Evolutionary conservation across 2,113 vertebrate species (phyloP), one percentile per base, ranked within the genome.

Genomic region (Silurus glanis): DNA sequence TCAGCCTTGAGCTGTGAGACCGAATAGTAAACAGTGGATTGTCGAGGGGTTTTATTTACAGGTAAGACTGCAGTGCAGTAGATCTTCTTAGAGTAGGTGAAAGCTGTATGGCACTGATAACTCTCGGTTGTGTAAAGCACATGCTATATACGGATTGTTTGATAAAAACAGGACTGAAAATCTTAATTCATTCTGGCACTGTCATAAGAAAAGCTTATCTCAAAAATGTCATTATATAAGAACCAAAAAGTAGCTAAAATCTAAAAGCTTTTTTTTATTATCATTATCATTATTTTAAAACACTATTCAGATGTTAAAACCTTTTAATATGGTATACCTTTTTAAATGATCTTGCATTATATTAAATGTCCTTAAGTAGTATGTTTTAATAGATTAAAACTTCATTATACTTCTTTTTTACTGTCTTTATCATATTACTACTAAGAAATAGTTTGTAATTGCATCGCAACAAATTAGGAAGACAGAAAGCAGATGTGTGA

Each of bases 21-120:
- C 64, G 71, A 78, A 85, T 53, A 79, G 83, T 55, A 79, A 85
- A 85, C 71, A 78, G 47, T 56, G 72, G n/a, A 66, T 53, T 85
- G 72, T 74, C 56, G 8, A 76, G 61, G 67, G 74, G 74, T 56
- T 85, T 79, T 80, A 80, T 80, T 80, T 80, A 61, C 78, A 80
- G 78, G 78, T 80, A 19, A 80, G 78, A 13, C 78, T 47, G 56
- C 78, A 80, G 28, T 72, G 51, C 66, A 58, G 82, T 55, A 56
- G 66, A 55, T 69, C 64, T 61, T 61, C 17, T 37, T 6, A 23
- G 78, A 83, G 25, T 17, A 47, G 28, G 69, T n/a, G 28, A 74
- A 84, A 69, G 28, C 83, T 75, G 71, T 61, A 23, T 28, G 83
- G 45, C 47, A 28, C 83, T 75, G 83, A 84, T 84, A 84, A 62